Evolutionary conservation across 2,888 invertebrate genomes (phyloP), one percentile per base, ranked within the genome.

Genomic region (Drosophila prostipennis): DNA sequence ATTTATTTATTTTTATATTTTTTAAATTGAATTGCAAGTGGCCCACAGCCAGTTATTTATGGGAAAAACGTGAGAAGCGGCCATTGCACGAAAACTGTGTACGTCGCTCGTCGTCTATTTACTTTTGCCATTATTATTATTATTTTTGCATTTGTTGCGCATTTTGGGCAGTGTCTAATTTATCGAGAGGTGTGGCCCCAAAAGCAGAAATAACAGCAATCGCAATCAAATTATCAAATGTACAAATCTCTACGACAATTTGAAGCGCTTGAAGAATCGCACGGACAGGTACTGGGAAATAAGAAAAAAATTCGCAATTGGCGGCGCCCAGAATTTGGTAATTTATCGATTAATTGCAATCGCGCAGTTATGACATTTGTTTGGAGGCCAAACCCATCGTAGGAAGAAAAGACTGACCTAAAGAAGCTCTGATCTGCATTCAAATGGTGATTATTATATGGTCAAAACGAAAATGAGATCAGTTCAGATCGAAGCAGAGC

Each of bases 41-140:
- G 64, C 49, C 49, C 37, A 40, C 32, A 36, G 56, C 43, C 42
- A 63, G 64, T 72, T 64, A 72, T 86, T 83, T 81, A 84, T 82
- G 87, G 79, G 85, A 79, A 84, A 82, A 83, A 84, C 82, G 82
- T 83, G 82, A 83, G 80, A 54, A 53, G 49, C 40, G 60, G 48
- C 74, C 19, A 67, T 68, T 82, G 87, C 82, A 82, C 82, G 82
- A 82, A 84, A 77, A 79, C 72, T 77, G 70, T 84, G 84, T 80
- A 85, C 78, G 51, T 34, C 56, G 46, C 60, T 57, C 78, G 51
- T 34, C 68, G 58, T 63, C 72, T 72, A 55, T 73, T 67, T 67
- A 59, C 51, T 56, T 70, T 72, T 72, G 76, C 60, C 77, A 78
- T 80, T 82, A 53, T 74, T 48, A 65, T 65, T 80, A 67, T 42